phyloP scores from a whole-genome alignment of 30 jellyfish, hydroid and myxozoan genomes.

The Hydractinia echinata region DNA sequence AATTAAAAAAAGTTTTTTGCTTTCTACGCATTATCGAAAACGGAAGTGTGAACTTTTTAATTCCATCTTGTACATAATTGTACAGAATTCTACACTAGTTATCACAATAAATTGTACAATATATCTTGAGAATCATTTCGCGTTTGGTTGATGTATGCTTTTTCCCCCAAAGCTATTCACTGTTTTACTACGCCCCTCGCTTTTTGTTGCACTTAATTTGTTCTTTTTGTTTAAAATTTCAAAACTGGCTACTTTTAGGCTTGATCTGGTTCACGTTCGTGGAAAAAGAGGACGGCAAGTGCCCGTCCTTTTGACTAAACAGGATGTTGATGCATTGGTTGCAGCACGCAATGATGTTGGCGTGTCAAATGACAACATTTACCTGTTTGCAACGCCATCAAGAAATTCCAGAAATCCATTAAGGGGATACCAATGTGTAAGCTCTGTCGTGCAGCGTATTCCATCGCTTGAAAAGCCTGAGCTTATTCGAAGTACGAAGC shows the following conservation, averaged over 20 bases:
- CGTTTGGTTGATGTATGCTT: no score
- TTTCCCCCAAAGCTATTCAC: no score
- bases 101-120: no score
- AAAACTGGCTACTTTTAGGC: conserved; percentile 29
- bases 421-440: conserved; percentile 41
- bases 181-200: no score
- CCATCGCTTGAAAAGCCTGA: conserved; percentile 30
- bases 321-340: conserved; percentile 6
- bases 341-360: conserved; percentile 32
- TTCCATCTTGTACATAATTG: no score
- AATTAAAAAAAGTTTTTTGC: no score
- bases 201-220: no score
- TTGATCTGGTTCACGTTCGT: conserved; percentile 24
- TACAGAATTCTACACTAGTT: no score
- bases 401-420: conserved; percentile 29
- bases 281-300: conserved; percentile 26
- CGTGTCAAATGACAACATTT: conserved; percentile 20
- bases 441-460: conserved; percentile 20
- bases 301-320: conserved; percentile 14
- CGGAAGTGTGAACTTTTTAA: no score
- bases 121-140: no score
- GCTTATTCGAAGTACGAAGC: conserved; percentile 31
- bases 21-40: no score
- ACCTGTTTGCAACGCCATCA: conserved; percentile 50
- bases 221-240: no score